Conservation (phyloP, 1,140 invertebrate species). For the Phymorhynchus buccinoides region DNA sequence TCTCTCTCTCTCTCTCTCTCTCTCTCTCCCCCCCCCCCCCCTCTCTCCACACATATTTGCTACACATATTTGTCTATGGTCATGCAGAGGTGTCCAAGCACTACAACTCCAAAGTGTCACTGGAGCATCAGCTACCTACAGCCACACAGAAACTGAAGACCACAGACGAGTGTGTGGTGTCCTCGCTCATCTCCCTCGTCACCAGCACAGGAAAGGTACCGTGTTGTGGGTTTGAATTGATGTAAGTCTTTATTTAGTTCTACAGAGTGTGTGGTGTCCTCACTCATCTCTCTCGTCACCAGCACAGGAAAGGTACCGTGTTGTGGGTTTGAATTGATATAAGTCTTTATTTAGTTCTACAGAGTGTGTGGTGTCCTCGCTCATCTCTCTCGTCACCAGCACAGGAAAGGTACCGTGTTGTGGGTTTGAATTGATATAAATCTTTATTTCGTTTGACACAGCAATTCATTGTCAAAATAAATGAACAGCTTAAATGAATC, state of each 20-base stretch:
- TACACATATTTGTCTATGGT: too few species aligned
- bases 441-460: too few species aligned
- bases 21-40: too few species aligned
- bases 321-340: too few species aligned
- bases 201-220: conserved; percentile 70
- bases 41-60: too few species aligned
- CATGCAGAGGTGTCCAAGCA: conserved; percentile 73
- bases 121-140: conserved; percentile 74
- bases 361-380: conserved; percentile 73
- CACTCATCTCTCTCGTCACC: conserved; percentile 70
- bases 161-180: conserved; percentile 73
- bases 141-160: conserved; percentile 71
- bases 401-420: conserved; percentile 70
- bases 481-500: too few species aligned
- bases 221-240: too few species aligned
- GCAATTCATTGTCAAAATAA: too few species aligned
- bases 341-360: too few species aligned
- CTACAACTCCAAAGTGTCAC: conserved; percentile 73
- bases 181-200: conserved; percentile 71
- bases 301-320: conserved; percentile 69
- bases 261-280: conserved; percentile 73
- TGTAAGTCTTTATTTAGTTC: too few species aligned
- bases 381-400: conserved; percentile 70
- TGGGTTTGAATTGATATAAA: too few species aligned
- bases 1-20: too few species aligned